Evolutionary conservation across 1,140 invertebrate species (phyloP).

Genomic region (Diorhabda elongata): DNA sequence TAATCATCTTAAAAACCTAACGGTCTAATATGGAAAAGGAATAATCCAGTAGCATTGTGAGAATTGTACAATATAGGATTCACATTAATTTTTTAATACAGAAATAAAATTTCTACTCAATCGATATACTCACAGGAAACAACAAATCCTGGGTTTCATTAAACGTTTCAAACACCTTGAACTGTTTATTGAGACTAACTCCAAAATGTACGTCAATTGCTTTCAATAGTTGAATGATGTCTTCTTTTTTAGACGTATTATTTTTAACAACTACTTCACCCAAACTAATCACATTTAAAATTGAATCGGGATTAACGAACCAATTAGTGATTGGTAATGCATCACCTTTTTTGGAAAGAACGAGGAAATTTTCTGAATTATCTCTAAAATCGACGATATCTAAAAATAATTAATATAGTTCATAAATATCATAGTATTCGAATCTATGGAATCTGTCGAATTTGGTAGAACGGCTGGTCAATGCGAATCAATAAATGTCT

Average conservation of each 20-base stretch:
- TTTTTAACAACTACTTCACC: constrained; percentile 54
- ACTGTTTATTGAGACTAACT: constrained; percentile 27
- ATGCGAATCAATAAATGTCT: too few relatives aligned
- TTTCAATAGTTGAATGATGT: constrained; percentile 29
- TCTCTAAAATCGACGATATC: background rate
- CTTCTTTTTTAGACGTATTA: constrained; percentile 33
- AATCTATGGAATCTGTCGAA: too few relatives aligned
- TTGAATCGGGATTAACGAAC: background rate
- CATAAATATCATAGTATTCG: too few relatives aligned
- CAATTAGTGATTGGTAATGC: background rate
- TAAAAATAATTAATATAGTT: background rate
- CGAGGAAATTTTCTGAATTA: background rate
- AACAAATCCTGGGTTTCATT: constrained; percentile 51
- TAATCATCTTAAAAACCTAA: too few relatives aligned
- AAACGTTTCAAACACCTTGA: constrained; percentile 51
- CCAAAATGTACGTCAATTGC: constrained; percentile 34
- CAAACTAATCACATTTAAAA: constrained; percentile 55
- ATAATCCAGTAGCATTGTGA: too few relatives aligned
- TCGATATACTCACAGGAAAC: constrained; percentile 49
- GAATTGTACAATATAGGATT: too few relatives aligned
- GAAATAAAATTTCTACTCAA: constrained; percentile 1
- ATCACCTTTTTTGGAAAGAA: background rate
- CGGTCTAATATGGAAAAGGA: too few relatives aligned
- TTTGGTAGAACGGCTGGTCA: too few relatives aligned
- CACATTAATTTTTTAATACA: constrained; percentile 9